phyloP scores from a whole-genome alignment of 1,140 invertebrate genomes.

The Drosophila sp. region DNA sequence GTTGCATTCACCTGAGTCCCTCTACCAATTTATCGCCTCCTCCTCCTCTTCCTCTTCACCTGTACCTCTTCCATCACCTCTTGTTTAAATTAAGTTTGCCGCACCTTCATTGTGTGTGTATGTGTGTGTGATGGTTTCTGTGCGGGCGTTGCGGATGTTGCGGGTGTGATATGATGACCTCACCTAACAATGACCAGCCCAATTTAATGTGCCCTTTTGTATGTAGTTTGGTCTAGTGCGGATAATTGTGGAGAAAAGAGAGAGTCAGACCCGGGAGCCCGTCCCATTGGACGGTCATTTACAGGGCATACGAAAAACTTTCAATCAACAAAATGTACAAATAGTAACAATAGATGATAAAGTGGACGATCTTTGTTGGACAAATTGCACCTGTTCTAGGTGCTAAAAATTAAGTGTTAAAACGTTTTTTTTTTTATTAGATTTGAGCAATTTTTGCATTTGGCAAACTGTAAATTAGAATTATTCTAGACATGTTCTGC shows the following conservation, averaged over 20 bases:
- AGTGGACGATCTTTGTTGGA: no score
- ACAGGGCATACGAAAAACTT: no score
- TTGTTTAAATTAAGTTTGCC: slow-evolving; percentile 10
- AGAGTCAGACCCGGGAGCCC: not conserved
- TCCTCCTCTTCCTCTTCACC: not conserved
- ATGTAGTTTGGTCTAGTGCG: slow-evolving; percentile 2
- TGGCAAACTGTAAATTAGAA: no score
- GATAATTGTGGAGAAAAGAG: not conserved
- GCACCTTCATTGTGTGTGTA: not conserved
- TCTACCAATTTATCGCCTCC: not conserved
- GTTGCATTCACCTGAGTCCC: not conserved
- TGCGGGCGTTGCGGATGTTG: slow-evolving; percentile 1
- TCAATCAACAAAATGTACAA: no score
- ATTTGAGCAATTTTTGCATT: no score
- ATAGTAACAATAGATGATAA: no score
- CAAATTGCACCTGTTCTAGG: no score
- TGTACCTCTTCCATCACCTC: not conserved
- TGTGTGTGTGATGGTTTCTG: not conserved
- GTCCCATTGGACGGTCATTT: no score
- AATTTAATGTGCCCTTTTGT: slow-evolving; percentile 45
- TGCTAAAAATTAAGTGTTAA: no score
- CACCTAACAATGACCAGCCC: slow-evolving; percentile 34
- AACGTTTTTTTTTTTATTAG: no score
- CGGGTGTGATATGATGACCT: slow-evolving; percentile 13
- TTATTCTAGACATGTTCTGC: no score